phyloP scores from a whole-genome alignment of 2,797 vertebrate species.

The Arrhamphus sclerolepis region DNA sequence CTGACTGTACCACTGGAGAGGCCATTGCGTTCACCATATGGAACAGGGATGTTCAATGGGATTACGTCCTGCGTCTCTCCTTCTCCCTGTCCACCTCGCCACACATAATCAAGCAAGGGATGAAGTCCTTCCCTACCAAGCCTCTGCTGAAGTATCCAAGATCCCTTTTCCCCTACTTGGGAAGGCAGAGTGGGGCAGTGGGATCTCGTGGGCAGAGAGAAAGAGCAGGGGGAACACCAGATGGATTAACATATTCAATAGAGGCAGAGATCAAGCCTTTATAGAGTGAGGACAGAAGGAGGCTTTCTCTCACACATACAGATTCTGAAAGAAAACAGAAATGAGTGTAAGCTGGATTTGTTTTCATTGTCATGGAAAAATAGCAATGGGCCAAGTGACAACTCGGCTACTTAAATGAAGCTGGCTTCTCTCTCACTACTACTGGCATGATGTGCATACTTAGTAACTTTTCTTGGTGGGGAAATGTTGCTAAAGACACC shows the following conservation, averaged over 20 bases:
- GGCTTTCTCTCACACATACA: slow-evolving; percentile 71
- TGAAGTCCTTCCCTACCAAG: slow-evolving; percentile 72
- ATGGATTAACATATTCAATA: slow-evolving; percentile 86
- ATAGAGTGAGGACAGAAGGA: slow-evolving; percentile 75
- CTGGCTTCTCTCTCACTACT: slow-evolving; percentile 33
- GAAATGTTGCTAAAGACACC: slow-evolving; percentile 3
- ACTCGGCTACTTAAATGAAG: slow-evolving; percentile 40
- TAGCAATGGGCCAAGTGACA: slow-evolving; percentile 59
- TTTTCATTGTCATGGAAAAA: slow-evolving; percentile 75
- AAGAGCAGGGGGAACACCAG: slow-evolving; percentile 63
- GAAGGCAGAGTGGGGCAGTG: slow-evolving; percentile 68
- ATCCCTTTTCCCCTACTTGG: slow-evolving; percentile 66
- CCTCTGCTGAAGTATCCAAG: slow-evolving; percentile 64
- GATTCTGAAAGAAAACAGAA: slow-evolving; percentile 70
- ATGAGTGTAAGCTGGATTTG: slow-evolving; percentile 77
- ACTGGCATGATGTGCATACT: slow-evolving; percentile 10
- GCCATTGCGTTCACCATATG: slow-evolving; percentile 81
- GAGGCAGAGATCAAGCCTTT: slow-evolving; percentile 83
- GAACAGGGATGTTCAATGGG: slow-evolving; percentile 80
- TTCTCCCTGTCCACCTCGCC: slow-evolving; percentile 69
- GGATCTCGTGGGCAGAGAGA: slow-evolving; percentile 75
- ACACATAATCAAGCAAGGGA: slow-evolving; percentile 77
- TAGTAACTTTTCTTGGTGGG: background rate
- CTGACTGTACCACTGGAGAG: slow-evolving; percentile 77
- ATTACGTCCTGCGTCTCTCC: slow-evolving; percentile 76